phyloP scores from a whole-genome alignment of 2,113 vertebrate species.

The Gopherus evgoodei region DNA sequence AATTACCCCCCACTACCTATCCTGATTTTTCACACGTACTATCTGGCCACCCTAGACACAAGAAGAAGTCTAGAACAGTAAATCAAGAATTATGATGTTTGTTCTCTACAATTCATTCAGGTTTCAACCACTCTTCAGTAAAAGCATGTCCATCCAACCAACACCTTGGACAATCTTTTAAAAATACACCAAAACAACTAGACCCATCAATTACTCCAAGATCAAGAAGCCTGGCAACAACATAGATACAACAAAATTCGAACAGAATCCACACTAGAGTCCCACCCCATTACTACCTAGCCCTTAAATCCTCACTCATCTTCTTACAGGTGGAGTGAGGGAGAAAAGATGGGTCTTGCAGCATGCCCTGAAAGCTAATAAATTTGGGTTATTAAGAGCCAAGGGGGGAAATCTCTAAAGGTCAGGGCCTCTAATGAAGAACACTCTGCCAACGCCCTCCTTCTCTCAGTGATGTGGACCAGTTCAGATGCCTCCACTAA shows the following conservation, averaged over 20 bases:
- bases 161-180: background rate
- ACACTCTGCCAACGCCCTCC: background rate
- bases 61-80: fast-evolving
- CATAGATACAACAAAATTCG: background rate
- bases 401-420: background rate
- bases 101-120: background rate
- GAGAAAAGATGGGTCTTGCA: background rate
- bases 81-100: background rate
- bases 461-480: background rate
- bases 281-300: background rate
- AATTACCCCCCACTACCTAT: too few species aligned
- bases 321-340: background rate
- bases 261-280: background rate
- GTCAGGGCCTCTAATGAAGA: background rate
- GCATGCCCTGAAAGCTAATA: background rate
- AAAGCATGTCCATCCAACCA: background rate
- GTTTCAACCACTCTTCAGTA: background rate
- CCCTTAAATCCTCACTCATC: background rate
- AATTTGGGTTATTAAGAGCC: background rate
- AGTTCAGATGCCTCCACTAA: background rate
- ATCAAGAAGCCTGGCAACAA: background rate
- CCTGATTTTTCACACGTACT: too few species aligned
- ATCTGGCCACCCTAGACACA: too few species aligned
- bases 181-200: background rate
- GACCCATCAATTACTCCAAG: background rate